Conservation (phyloP, 2,888 invertebrate genomes). For the Leptinotarsa peninsularis region DNA sequence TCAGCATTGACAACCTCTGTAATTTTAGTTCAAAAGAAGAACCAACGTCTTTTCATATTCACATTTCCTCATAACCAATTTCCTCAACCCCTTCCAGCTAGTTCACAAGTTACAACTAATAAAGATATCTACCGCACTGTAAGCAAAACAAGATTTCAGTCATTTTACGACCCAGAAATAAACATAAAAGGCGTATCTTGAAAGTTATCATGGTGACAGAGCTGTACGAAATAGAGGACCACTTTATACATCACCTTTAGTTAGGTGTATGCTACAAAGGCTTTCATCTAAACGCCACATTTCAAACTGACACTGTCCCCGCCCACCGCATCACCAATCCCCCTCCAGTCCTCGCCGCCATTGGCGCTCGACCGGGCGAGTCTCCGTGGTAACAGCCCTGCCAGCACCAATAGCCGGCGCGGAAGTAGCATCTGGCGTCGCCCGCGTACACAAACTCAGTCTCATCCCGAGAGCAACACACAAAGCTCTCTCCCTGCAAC, state of each 20-base stretch:
- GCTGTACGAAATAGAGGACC: slow-evolving; percentile 59
- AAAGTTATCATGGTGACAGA: slow-evolving; percentile 55
- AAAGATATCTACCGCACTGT: slow-evolving; percentile 37
- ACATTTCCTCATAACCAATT: neutral
- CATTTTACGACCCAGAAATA: slow-evolving; percentile 50
- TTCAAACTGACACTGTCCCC: slow-evolving; percentile 57
- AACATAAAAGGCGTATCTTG: slow-evolving; percentile 55
- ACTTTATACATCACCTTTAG: slow-evolving; percentile 66
- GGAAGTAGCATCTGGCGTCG: slow-evolving; percentile 45
- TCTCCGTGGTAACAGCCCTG: slow-evolving; percentile 65
- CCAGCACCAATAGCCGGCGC: slow-evolving; percentile 60
- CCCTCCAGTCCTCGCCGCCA: slow-evolving; percentile 53
- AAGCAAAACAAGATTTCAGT: slow-evolving; percentile 49
- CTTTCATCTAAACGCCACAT: slow-evolving; percentile 58
- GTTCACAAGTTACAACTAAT: slow-evolving; percentile 32
- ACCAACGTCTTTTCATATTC: neutral
- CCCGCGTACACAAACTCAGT: slow-evolving; percentile 55
- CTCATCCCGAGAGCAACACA: slow-evolving; percentile 57
- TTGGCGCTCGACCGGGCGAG: slow-evolving; percentile 60
- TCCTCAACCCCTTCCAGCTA: slow-evolving; percentile 23
- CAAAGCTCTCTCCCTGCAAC: slow-evolving; percentile 47
- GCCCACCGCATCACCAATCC: slow-evolving; percentile 53
- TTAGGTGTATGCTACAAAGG: slow-evolving; percentile 63
- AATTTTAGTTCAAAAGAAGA: too few relatives aligned
- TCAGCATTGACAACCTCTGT: too few relatives aligned